These are phyloP conservation scores for Chymomyza caudatula DNA, from an alignment of 2,888 invertebrate species.

Conservation along the genomic window DNA sequence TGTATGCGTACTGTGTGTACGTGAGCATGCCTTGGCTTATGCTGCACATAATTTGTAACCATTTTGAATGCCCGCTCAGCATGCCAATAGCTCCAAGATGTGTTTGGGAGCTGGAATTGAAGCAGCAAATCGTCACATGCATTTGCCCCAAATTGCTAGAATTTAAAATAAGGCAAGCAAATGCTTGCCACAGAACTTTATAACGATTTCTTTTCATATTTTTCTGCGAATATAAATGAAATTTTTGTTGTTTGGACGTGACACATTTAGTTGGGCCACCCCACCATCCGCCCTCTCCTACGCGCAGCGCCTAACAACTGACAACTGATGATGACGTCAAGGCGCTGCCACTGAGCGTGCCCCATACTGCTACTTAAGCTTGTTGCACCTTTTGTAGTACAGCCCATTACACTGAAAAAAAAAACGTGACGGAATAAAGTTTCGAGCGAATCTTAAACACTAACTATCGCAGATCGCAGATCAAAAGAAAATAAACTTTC, in stretches of 20 bases:
- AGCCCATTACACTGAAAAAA: too few species aligned
- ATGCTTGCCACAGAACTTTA: not conserved
- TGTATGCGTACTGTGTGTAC: too few species aligned
- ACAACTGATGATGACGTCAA: slow-evolving; percentile 33
- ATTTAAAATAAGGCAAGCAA: slow-evolving; percentile 56
- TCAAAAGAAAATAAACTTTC: too few species aligned
- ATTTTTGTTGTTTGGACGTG: slow-evolving; percentile 73
- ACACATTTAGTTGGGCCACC: slow-evolving; percentile 73
- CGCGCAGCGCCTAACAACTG: not conserved
- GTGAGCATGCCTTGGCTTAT: slow-evolving; percentile 29
- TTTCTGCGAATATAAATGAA: slow-evolving; percentile 70
- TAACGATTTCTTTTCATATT: slow-evolving; percentile 13
- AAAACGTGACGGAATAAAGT: too few species aligned
- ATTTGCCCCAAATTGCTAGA: slow-evolving; percentile 58
- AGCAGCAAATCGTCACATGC: slow-evolving; percentile 37
- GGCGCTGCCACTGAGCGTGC: not conserved
- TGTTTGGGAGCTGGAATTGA: slow-evolving; percentile 1
- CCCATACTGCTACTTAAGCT: not conserved
- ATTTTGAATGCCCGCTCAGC: slow-evolving; percentile 40
- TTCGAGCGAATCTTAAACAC: too few species aligned
- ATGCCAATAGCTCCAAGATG: slow-evolving; percentile 21
- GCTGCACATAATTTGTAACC: slow-evolving; percentile 71
- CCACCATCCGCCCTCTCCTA: too few species aligned
- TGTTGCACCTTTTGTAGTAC: slow-evolving; percentile 9
- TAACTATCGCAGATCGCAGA: too few species aligned